phyloP scores from a whole-genome alignment of 2,888 invertebrate species.

The Tribolium freemani region DNA sequence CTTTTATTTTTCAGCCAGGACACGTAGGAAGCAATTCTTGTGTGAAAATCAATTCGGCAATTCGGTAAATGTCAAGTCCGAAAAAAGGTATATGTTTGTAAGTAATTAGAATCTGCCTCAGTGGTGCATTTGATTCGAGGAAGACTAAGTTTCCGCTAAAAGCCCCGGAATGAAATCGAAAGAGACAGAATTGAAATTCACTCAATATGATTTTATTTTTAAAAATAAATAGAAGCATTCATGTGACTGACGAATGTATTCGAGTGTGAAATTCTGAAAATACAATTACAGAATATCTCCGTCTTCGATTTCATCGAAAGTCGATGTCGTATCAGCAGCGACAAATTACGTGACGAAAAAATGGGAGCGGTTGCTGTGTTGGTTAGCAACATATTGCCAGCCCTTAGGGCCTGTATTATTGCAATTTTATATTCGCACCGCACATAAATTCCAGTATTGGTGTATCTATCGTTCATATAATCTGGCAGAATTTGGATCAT shows the following conservation, averaged over 20 bases:
- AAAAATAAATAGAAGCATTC: conserved; percentile 30
- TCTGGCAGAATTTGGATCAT: conserved; percentile 27
- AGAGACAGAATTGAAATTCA: conserved; percentile 21
- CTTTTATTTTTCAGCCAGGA: background rate
- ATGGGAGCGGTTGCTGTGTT: conserved; percentile 6
- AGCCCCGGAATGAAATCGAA: conserved; percentile 10
- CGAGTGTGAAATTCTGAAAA: conserved; percentile 31
- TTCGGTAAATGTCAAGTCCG: background rate
- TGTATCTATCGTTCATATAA: conserved; percentile 28
- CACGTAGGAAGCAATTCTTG: background rate
- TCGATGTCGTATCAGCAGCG: conserved; percentile 13
- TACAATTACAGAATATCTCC: conserved; percentile 30
- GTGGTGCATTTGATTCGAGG: conserved; percentile 13
- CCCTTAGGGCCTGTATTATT: conserved; percentile 50
- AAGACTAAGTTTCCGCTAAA: conserved; percentile 11
- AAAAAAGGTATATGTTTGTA: background rate
- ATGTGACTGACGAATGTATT: conserved; percentile 19
- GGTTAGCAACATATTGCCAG: conserved; percentile 49
- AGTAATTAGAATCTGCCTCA: conserved; percentile 14
- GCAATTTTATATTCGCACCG: conserved; percentile 53
- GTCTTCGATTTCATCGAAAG: conserved; percentile 15
- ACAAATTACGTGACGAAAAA: conserved; percentile 24
- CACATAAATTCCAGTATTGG: conserved; percentile 52
- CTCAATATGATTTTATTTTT: conserved; percentile 27
- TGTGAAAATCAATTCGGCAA: background rate